phyloP scores from a whole-genome alignment of 2,113 vertebrate species.

The Sialia sialis region DNA sequence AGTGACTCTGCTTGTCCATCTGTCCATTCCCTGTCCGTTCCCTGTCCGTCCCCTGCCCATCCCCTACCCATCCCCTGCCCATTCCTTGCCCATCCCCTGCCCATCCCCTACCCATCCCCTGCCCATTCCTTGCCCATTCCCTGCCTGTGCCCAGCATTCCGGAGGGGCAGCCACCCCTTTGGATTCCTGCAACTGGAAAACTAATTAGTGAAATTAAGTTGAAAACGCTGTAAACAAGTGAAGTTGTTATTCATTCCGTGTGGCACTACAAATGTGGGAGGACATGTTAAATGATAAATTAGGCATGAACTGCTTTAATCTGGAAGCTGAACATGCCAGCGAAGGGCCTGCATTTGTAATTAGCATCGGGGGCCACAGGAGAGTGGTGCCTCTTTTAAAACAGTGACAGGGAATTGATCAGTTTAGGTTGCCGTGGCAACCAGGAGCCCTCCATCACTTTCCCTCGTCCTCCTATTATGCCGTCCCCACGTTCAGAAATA shows the following conservation, averaged over 20 bases:
- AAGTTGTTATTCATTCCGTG: conserved; percentile 75
- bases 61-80: background rate
- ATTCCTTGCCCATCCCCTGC: background rate
- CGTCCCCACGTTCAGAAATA: conserved; percentile 66
- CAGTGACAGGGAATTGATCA: conserved; percentile 86
- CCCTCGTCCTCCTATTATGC: conserved; percentile 51
- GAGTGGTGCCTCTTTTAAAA: conserved; percentile 75
- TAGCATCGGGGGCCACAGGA: conserved; percentile 78
- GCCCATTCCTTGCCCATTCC: background rate
- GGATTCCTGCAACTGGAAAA: conserved; percentile 54
- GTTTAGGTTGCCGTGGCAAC: conserved; percentile 80
- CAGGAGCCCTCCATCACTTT: conserved; percentile 65
- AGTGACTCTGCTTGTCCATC: background rate
- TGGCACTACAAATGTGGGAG: conserved; percentile 71
- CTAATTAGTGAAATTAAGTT: conserved; percentile 78
- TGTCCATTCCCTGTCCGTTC: background rate
- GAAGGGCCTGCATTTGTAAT: conserved; percentile 78
- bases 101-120: background rate
- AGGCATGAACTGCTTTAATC: conserved; percentile 76
- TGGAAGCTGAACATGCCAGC: conserved; percentile 75
- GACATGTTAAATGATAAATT: conserved; percentile 81
- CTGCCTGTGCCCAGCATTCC: background rate
- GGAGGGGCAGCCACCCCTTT: background rate
- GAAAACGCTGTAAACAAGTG: conserved; percentile 71
- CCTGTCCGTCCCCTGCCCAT: background rate